Conservation (phyloP, 2,888 invertebrate species). For the Empis stercorea region DNA sequence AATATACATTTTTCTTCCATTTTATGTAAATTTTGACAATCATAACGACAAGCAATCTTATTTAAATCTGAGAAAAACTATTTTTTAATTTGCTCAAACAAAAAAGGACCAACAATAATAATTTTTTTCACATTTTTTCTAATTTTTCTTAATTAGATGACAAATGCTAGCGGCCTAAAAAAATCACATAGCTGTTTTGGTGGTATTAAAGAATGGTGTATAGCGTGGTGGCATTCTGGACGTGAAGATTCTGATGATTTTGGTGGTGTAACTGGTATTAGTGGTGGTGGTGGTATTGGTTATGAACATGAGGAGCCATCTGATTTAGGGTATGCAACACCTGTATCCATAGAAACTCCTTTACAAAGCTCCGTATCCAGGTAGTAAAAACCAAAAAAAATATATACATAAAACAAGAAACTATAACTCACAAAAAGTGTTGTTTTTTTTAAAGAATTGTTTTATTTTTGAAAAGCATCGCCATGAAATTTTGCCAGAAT, state of each 20-base stretch:
- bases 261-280: conserved; percentile 22
- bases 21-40: no score
- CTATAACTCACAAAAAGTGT: conserved; percentile 8
- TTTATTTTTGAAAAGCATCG: no score
- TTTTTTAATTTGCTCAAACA: no score
- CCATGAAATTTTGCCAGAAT: no score
- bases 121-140: no score
- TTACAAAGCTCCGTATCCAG: conserved; percentile 75
- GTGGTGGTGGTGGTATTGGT: conserved; percentile 40
- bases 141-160: conserved; percentile 20
- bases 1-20: background rate
- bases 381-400: conserved; percentile 32
- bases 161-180: conserved; percentile 31
- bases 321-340: conserved; percentile 64
- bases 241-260: conserved; percentile 69
- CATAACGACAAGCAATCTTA: no score
- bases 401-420: conserved; percentile 6
- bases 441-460: background rate
- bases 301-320: conserved; percentile 63
- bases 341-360: conserved; percentile 75
- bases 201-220: conserved; percentile 61
- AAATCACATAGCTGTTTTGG: conserved; percentile 31
- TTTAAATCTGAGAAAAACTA: no score
- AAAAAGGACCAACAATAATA: no score
- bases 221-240: conserved; percentile 85